phyloP scores from a whole-genome alignment of 2,113 vertebrate genomes.

The Dermatemys mawii region DNA sequence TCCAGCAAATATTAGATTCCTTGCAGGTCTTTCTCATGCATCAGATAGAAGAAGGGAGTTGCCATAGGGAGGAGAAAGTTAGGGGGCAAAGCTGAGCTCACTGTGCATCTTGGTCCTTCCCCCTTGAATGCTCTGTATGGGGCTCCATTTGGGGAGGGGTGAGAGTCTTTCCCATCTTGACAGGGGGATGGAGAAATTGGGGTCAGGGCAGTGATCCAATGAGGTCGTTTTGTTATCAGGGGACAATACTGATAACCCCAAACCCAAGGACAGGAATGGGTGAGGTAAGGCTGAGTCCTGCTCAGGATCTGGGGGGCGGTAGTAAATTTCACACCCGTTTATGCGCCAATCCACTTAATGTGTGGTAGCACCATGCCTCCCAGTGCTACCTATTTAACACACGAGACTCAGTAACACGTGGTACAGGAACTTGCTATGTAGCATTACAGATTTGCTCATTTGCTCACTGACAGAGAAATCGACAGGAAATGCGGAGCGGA shows the following conservation, averaged over 20 bases:
- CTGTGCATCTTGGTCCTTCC: not conserved
- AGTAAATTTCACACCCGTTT: no score
- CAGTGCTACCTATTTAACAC: no score
- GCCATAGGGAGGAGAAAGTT: not conserved
- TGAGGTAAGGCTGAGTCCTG: not conserved
- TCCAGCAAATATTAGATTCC: not conserved
- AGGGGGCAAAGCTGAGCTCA: not conserved
- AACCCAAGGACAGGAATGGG: not conserved
- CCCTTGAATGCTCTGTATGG: not conserved
- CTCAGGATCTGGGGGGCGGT: not conserved
- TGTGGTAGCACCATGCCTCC: no score
- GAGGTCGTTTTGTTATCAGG: not conserved
- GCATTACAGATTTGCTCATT: no score
- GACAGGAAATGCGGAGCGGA: no score
- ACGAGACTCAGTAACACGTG: no score
- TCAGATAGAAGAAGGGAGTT: not conserved
- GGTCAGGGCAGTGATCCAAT: not conserved
- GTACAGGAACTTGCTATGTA: no score
- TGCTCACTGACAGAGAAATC: no score
- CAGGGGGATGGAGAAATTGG: not conserved
- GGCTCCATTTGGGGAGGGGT: not conserved
- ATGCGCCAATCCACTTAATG: no score
- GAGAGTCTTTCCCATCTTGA: not conserved
- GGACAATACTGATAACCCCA: not conserved
- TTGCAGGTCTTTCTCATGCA: not conserved